Base-by-base conservation (phyloP, 1,140 invertebrate species). In the Hesperophylax magnus region DNA sequence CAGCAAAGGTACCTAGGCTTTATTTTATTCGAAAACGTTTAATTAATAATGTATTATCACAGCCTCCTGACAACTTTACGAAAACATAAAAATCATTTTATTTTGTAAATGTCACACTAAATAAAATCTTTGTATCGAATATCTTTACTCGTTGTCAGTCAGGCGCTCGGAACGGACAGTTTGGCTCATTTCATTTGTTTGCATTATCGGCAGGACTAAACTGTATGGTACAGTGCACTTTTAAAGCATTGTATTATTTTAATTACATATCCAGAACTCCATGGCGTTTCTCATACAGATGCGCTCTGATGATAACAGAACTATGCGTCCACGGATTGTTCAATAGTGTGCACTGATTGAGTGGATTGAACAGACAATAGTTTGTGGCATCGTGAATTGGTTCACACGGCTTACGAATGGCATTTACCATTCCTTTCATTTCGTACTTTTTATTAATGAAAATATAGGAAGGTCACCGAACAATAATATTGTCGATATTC, bases 401-500 rank as follows among this genome's bases (percentile, higher is more conserved):
- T 80, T 80, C 78, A 80, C 78, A 80, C 78, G 78, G 61, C 39
- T 80, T 31, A 17, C 78, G 71, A 80, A 17, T 67, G 71, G 71
- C 72, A 75, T 52, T 63, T 65, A 53, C 67, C 53, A 60, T 78
- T 71, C 78, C 78, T 80, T 80, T 80, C 78, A 80, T 80, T 67
- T 75, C 31, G 78, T 74, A 47, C 39, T 79, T 79, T 71, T 79
- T 79, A 58, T 54, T 61, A 76, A 60, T 76, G 76, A 77, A 77
- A 67, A 65, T 54, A 60, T 52, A 77, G 76, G 76, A 77, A 77
- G 76, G 76, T 77, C 76, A 53, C 76, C 34, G 60, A 53, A 63
- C 61, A 77, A 65, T 60, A 76, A 76, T 34, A 58, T 76, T 76
- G 56, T 60, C 72, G 56, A 76, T 76, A 76, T 47, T 39, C 54